These are phyloP conservation scores for Trididemnum clinides DNA, from an alignment of 23 tunicate species.

Conservation along the genomic window DNA sequence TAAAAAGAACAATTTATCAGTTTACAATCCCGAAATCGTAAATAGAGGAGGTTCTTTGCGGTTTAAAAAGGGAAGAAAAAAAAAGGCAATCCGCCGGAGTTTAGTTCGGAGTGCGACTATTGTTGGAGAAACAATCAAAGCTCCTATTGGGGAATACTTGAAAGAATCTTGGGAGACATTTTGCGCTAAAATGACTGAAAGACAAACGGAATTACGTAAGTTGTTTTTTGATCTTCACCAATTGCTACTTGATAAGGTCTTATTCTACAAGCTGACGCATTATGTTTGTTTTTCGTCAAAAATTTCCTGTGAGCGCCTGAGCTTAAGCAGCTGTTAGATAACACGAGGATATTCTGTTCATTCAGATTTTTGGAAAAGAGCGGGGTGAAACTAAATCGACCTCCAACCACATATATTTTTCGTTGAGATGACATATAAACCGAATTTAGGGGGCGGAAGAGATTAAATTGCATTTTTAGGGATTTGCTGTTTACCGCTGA, in stretches of 20 bases:
- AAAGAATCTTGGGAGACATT: constrained; percentile 59
- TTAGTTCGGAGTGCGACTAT: constrained; percentile 5
- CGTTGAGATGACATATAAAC: too few species aligned
- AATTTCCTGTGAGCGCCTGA: too few species aligned
- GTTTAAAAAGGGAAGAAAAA: not conserved
- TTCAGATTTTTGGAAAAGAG: too few species aligned
- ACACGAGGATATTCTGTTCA: too few species aligned
- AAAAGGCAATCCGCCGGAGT: not conserved
- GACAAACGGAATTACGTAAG: constrained; percentile 42
- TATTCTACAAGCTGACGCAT: not conserved
- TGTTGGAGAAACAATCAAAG: constrained; percentile 10
- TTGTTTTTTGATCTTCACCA: too few species aligned
- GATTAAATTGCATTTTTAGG: too few species aligned
- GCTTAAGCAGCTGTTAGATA: too few species aligned
- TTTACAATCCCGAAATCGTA: not conserved
- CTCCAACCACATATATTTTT: too few species aligned
- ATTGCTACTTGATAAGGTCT: too few species aligned
- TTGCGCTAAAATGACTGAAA: constrained; percentile 39
- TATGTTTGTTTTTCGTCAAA: not conserved
- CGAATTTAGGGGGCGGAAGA: too few species aligned
- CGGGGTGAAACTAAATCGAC: too few species aligned
- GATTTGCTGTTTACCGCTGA: too few species aligned
- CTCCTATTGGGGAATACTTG: constrained; percentile 37
- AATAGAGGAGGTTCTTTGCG: constrained; percentile 10
- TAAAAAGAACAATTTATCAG: not conserved